phyloP scores from a whole-genome alignment of 2,113 vertebrate species.

The Sceloporus tristichus region DNA sequence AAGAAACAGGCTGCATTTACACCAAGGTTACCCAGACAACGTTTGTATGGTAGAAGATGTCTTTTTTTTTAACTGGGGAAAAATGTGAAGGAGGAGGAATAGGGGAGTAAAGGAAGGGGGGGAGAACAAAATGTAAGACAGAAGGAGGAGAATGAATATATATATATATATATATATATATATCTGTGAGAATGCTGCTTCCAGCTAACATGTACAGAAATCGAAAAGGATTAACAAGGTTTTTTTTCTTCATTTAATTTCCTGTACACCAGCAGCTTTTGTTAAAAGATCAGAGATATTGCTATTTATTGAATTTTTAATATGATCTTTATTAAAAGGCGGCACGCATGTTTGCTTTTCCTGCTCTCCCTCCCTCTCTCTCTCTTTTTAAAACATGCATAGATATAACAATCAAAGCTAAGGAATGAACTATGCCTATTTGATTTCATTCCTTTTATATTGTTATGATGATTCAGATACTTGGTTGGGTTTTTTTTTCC shows the following conservation, averaged over 20 bases:
- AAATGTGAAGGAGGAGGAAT: constrained; percentile 44
- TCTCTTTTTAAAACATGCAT: constrained; percentile 71
- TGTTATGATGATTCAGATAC: constrained; percentile 61
- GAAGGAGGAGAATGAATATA: not conserved
- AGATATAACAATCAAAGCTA: constrained; percentile 83
- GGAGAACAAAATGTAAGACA: constrained; percentile 25
- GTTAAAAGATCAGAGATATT: constrained; percentile 90
- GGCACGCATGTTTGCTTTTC: constrained; percentile 81
- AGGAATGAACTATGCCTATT: constrained; percentile 71
- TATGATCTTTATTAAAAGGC: constrained; percentile 89
- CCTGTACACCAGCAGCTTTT: constrained; percentile 87
- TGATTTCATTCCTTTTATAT: constrained; percentile 74
- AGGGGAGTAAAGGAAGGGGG: not conserved
- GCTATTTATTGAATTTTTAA: constrained; percentile 90
- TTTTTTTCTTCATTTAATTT: constrained; percentile 85
- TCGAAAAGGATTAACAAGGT: constrained; percentile 87
- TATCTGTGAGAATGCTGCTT: constrained; percentile 81
- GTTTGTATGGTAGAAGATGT: constrained; percentile 61
- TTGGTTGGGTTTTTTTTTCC: constrained; percentile 62
- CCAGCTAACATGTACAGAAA: constrained; percentile 85
- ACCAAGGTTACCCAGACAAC: constrained; percentile 82
- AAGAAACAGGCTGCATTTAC: constrained; percentile 72
- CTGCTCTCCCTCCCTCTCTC: constrained; percentile 15
- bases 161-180: constrained; percentile 40
- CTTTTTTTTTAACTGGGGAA: too few species aligned